A percentile compares a stretch with the other conserved stretches of the same genome.
Conservation (phyloP, 2,888 invertebrate species). For the Keiferia lycopersicella region DNA sequence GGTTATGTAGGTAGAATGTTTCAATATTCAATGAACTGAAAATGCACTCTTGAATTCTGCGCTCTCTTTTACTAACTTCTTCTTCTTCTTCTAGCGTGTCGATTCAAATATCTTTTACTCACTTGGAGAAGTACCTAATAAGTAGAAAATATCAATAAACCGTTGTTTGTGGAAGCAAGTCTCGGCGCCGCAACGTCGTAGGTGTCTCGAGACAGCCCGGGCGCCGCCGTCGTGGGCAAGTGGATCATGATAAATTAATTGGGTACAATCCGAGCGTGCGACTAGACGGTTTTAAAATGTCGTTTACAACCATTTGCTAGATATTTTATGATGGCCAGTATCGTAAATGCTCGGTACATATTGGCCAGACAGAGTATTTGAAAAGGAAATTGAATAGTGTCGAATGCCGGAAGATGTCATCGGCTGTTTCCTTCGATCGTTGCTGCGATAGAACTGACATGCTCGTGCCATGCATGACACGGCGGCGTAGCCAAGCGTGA, state of each 20-base stretch:
- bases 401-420: constrained; percentile 17
- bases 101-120: no score
- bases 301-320: neutral
- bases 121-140: neutral
- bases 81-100: no score
- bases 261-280: neutral
- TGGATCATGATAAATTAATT: neutral
- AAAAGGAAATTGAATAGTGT: neutral
- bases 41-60: neutral
- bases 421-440: neutral
- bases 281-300: neutral
- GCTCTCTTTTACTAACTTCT: neutral
- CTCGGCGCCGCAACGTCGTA: neutral
- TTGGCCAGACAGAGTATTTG: neutral
- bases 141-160: neutral
- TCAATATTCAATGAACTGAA: no score
- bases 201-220: neutral
- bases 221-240: neutral
- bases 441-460: neutral
- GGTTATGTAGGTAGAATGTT: no score
- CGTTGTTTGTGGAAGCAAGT: neutral
- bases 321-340: no score
- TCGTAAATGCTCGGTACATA: no score
- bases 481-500: neutral
- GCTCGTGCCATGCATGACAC: neutral